Evolutionary conservation across 2,888 invertebrate species (phyloP).

Genomic region (Drosophila anceps): DNA sequence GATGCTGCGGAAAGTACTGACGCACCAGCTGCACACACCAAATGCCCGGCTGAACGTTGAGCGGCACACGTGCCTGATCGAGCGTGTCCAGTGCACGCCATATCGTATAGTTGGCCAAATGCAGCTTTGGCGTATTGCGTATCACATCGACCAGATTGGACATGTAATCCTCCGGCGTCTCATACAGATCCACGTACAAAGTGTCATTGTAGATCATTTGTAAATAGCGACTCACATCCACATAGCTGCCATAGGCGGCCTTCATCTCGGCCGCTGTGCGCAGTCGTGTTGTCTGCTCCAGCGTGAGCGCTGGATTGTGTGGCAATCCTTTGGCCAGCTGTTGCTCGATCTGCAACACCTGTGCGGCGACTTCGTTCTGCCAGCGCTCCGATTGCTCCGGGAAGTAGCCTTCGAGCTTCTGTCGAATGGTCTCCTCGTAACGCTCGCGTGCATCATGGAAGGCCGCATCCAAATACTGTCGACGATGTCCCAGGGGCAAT

Average conservation of each 20-base stretch:
- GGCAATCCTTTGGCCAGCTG: conserved; percentile 81
- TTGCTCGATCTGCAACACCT: conserved; percentile 77
- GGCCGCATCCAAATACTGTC: conserved; percentile 64
- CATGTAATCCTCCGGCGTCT: conserved; percentile 81
- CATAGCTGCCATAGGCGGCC: conserved; percentile 76
- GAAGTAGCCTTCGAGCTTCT: conserved; percentile 73
- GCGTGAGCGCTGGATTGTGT: conserved; percentile 68
- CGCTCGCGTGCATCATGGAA: conserved; percentile 56
- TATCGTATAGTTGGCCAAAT: conserved; percentile 84
- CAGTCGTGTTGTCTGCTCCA: conserved; percentile 77
- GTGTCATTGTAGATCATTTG: conserved; percentile 80
- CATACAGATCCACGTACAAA: conserved; percentile 77
- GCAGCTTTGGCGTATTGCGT: conserved; percentile 74
- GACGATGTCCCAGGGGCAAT: conserved; percentile 63
- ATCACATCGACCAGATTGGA: conserved; percentile 79
- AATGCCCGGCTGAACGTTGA: conserved; percentile 53
- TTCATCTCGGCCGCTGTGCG: conserved; percentile 75
- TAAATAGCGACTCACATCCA: conserved; percentile 82
- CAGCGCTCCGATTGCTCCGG: conserved; percentile 72
- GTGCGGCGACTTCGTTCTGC: conserved; percentile 73
- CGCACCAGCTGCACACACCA: conserved; percentile 79
- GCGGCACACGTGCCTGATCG: conserved; percentile 67
- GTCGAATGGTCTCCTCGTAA: conserved; percentile 61
- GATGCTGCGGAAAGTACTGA: conserved; percentile 78
- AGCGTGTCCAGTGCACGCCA: conserved; percentile 81